Conservation (phyloP, 2,113 vertebrate genomes). For the Conger conger region DNA sequence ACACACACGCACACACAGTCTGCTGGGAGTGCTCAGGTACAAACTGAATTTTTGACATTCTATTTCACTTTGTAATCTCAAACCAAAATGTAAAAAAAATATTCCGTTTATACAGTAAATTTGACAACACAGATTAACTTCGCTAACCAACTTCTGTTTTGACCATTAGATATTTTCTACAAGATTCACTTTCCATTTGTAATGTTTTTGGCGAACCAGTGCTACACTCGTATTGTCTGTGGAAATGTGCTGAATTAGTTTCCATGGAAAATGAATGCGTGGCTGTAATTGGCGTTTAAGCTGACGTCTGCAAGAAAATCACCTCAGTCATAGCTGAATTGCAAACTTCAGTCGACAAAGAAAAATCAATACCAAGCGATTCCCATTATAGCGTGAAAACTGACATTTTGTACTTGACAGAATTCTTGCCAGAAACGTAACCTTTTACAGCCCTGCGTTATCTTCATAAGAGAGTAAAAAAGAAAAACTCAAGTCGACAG, state of each 20-base stretch:
- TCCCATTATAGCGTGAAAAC: constrained; percentile 5
- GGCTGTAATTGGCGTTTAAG: neutral
- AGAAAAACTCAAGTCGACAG: neutral
- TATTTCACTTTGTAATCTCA: neutral
- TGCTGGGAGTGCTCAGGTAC: neutral
- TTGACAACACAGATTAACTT: neutral
- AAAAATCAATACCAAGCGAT: constrained; percentile 15
- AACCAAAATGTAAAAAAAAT: neutral
- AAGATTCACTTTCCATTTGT: neutral
- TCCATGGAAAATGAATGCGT: neutral
- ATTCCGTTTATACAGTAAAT: neutral
- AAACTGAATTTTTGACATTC: neutral
- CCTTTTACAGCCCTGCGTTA: neutral
- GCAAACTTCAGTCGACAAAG: neutral
- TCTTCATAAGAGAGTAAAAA: neutral
- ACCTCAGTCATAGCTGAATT: neutral
- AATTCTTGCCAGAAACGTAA: neutral
- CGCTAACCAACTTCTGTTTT: neutral
- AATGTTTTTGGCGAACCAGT: neutral
- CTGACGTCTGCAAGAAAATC: neutral
- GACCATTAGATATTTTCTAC: constrained; percentile 1
- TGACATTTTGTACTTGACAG: constrained; percentile 7
- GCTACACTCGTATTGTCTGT: neutral
- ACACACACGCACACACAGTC: constrained; percentile 50
- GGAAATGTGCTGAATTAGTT: neutral